Evolutionary conservation across 2,888 invertebrate genomes (phyloP).

Genomic region (Metellina segmentata): DNA sequence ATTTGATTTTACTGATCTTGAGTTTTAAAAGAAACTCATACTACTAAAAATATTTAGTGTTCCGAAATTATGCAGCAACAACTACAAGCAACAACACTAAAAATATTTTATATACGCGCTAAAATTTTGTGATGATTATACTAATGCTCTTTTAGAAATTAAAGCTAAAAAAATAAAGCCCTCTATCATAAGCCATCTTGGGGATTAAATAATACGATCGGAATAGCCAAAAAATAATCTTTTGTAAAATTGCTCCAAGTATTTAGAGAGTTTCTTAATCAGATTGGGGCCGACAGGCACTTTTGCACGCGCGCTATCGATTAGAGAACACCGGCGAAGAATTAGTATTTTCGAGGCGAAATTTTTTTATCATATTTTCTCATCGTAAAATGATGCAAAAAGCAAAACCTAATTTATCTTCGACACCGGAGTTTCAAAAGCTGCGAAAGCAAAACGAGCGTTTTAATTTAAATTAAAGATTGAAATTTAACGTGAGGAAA

Average conservation of each 20-base stretch:
- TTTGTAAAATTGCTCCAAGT: conserved; percentile 13
- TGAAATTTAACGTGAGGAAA: conserved; percentile 5
- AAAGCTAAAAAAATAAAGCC: background rate
- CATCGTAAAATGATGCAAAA: background rate
- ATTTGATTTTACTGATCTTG: too few relatives aligned
- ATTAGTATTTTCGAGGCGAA: background rate
- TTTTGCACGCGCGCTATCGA: conserved; percentile 16
- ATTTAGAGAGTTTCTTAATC: background rate
- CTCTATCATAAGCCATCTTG: conserved; percentile 3
- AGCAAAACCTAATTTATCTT: conserved; percentile 29
- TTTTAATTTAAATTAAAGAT: conserved; percentile 41
- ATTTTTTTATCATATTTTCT: background rate
- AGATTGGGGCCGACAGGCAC: conserved; percentile 14
- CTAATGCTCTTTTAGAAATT: background rate
- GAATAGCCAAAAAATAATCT: conserved; percentile 22
- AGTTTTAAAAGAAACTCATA: too few relatives aligned
- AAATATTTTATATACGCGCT: background rate
- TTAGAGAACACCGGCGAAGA: background rate
- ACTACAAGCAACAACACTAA: too few relatives aligned
- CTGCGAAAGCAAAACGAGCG: background rate
- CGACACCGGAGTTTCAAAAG: background rate
- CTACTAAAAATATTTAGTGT: too few relatives aligned
- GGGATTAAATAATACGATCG: conserved; percentile 26
- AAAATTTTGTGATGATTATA: background rate
- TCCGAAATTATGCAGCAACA: too few relatives aligned